A percentile compares a stretch with the other conserved stretches of the same genome.
These are phyloP conservation scores for Myioborus melanocephalus DNA, from an alignment of 2,797 vertebrate species.

Conservation along the genomic window DNA sequence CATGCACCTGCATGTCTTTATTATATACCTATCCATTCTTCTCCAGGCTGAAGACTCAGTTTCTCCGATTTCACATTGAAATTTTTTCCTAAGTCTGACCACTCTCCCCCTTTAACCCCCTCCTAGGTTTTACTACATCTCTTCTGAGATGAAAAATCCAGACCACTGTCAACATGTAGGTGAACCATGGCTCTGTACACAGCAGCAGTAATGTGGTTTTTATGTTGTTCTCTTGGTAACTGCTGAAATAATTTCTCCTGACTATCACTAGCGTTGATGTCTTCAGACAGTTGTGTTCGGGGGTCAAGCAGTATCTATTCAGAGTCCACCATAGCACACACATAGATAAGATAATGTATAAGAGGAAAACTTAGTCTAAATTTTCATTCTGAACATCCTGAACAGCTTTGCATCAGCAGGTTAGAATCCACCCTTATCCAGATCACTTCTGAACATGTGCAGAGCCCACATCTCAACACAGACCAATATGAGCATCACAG, in stretches of 20 bases:
- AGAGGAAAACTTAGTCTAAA: not conserved
- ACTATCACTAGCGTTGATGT: not conserved
- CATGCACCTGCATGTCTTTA: not conserved
- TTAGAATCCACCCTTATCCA: not conserved
- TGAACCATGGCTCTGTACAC: not conserved
- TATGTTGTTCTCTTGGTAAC: not conserved
- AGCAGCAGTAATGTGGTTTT: not conserved
- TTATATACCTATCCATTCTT: not conserved
- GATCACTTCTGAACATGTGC: not conserved
- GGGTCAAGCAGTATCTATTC: not conserved
- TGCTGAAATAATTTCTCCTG: not conserved
- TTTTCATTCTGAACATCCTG: not conserved
- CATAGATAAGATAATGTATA: not conserved
- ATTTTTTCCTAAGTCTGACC: not conserved
- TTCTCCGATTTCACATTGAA: not conserved
- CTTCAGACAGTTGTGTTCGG: not conserved
- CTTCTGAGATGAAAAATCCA: not conserved
- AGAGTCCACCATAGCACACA: fast-evolving
- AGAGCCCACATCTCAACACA: not conserved
- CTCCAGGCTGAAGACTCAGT: not conserved
- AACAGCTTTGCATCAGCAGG: not conserved
- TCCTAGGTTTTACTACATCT: not conserved
- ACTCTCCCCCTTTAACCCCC: not conserved
- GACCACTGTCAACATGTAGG: not conserved
- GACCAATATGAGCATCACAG: not conserved